Evolutionary conservation across 2,113 vertebrate species (phyloP), one percentile per base, ranked within the genome.

Genomic region (Procavia capensis): DNA sequence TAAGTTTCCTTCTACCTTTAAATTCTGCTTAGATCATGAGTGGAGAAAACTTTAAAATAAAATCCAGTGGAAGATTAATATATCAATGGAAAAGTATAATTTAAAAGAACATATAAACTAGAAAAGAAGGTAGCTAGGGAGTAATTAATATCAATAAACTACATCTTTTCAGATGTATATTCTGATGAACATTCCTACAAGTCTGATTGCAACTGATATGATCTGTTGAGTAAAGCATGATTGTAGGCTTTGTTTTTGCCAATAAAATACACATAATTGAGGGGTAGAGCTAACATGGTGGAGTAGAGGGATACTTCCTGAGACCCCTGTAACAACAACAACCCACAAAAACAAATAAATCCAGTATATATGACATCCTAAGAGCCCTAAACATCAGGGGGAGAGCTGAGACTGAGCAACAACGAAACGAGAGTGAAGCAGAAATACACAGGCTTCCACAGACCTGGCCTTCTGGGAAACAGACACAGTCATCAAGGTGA

Each of bases 41-140:
- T 59, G 50, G n/a, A 94, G 45, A 92, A 85, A 76, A 79, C 61
- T 20, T 88, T 96, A 76, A 92, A 86, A 87, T 79, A 45, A 89
- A 92, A 88, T 31, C 31, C 61, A 76, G 22, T 41, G 22, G 70
- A 79, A 68, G 41, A 84, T 57, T 61, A 92, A 92, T 86, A 36
- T 6, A 25, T 90, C 82, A 63, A 43, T 36, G 41, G 61, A 57
- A 95, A 90, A 27, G 41, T 74, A 0, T 85, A 88, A 95, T 74
- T 93, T 93, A 85, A 93, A 93, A 41, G 4, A 39, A 91, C 36
- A 85, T 59, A 82, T 96, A 72, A 89, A 19, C 47, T 89, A 10
- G 68, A 89, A 91, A 81, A 34, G 43, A 93, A 79, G 31, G 61
- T 68, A 13, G 39, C 9, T 45, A 80, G 61, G 34, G 36, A 93